These are phyloP conservation scores for Carollia perspicillata DNA, from an alignment of 2,113 vertebrate genomes.

Conservation along the genomic window DNA sequence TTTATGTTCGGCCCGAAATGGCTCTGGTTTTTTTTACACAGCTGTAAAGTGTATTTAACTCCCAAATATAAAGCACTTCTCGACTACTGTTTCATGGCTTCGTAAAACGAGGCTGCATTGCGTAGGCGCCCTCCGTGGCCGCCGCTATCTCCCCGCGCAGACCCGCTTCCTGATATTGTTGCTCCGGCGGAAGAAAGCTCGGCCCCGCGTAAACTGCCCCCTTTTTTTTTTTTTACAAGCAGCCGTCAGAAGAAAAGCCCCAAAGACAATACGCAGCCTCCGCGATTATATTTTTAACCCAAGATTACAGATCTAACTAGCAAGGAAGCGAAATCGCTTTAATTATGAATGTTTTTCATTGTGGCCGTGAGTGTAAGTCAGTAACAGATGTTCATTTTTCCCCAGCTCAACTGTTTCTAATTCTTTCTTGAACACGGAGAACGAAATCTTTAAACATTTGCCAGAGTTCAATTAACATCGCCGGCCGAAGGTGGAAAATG, in stretches of 20 bases:
- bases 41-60: conserved; percentile 80
- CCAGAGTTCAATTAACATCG: conserved; percentile 84
- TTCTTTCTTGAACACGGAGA: conserved; percentile 79
- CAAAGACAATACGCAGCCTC: conserved; percentile 68
- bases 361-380: conserved; percentile 76
- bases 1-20: conserved; percentile 76
- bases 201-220: conserved; percentile 30
- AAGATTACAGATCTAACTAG: conserved; percentile 73
- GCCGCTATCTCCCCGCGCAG: conserved; percentile 79
- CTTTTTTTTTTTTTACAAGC: conserved; percentile 61
- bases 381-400: conserved; percentile 83
- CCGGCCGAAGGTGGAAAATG: conserved; percentile 82
- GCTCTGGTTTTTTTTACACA: conserved; percentile 74
- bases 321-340: conserved; percentile 77
- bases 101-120: conserved; percentile 72
- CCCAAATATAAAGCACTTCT: conserved; percentile 76
- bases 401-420: conserved; percentile 82
- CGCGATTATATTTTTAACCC: conserved; percentile 78
- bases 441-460: conserved; percentile 84
- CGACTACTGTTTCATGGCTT: conserved; percentile 79
- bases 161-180: conserved; percentile 79
- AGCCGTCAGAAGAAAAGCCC: conserved; percentile 69
- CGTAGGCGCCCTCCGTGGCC: conserved; percentile 68
- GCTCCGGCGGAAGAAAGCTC: not conserved
- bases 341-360: conserved; percentile 80